A percentile compares a stretch with the other conserved stretches of the same genome.
Evolutionary conservation across 2,888 invertebrate species (phyloP).

Genomic region (Patella ulyssiponensis): DNA sequence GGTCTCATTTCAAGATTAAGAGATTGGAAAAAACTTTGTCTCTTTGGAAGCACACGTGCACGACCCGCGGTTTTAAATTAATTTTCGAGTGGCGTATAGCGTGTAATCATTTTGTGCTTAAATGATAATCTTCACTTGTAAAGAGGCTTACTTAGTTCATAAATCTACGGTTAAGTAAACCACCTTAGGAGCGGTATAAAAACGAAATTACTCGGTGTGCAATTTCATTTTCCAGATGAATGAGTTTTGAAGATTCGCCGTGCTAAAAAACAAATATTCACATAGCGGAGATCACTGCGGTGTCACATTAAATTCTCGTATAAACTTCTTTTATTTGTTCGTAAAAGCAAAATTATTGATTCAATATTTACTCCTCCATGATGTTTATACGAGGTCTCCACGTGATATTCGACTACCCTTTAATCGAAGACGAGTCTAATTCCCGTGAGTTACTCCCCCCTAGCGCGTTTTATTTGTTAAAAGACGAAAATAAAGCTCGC

Average conservation of each 20-base stretch:
- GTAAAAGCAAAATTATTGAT: background rate
- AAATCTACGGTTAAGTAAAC: slow-evolving; percentile 2
- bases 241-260: slow-evolving; percentile 2
- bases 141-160: background rate
- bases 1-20: background rate
- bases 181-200: slow-evolving; percentile 2
- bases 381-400: background rate
- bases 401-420: background rate
- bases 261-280: background rate
- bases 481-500: background rate
- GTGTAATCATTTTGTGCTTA: background rate
- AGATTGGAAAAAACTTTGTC: background rate
- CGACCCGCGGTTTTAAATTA: background rate
- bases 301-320: slow-evolving; percentile 3
- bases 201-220: slow-evolving; percentile 10
- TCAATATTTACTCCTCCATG: background rate
- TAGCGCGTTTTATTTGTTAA: background rate
- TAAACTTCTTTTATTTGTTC: background rate
- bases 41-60: background rate
- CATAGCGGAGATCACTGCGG: background rate
- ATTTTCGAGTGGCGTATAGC: background rate
- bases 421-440: background rate
- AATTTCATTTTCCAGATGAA: slow-evolving; percentile 4
- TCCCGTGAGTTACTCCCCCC: background rate
- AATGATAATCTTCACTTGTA: background rate